These are phyloP conservation scores for Hirtodrosophila alboralis DNA, from an alignment of 2,888 invertebrate genomes.

Conservation along the genomic window DNA sequence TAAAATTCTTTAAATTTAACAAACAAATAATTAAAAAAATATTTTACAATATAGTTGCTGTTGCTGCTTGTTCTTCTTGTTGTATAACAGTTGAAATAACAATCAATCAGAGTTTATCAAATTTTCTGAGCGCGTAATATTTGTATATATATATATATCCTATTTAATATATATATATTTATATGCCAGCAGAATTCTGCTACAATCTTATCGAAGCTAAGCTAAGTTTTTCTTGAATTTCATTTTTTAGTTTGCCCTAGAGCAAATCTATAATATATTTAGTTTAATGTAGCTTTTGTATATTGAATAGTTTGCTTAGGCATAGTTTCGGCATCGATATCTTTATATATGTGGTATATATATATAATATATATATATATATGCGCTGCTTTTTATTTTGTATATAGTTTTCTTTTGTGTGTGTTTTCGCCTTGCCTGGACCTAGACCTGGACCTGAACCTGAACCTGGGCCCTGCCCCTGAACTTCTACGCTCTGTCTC, in stretches of 20 bases:
- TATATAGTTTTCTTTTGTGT: slow-evolving; percentile 55
- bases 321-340: slow-evolving; percentile 57
- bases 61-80: slow-evolving; percentile 32
- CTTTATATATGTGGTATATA: slow-evolving; percentile 23
- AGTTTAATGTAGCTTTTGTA: slow-evolving; percentile 40
- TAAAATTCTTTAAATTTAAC: slow-evolving; percentile 65
- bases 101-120: slow-evolving; percentile 56
- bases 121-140: slow-evolving; percentile 34
- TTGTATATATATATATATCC: slow-evolving; percentile 35
- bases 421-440: slow-evolving; percentile 34
- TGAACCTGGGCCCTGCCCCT: slow-evolving; percentile 13
- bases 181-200: slow-evolving; percentile 44
- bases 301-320: slow-evolving; percentile 56
- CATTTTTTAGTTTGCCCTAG: slow-evolving; percentile 27
- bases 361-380: slow-evolving; percentile 18
- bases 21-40: slow-evolving; percentile 63
- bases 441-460: slow-evolving; percentile 19
- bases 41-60: slow-evolving; percentile 35
- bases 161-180: slow-evolving; percentile 34
- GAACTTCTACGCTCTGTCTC: slow-evolving; percentile 1
- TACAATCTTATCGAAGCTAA: slow-evolving; percentile 73
- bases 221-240: slow-evolving; percentile 53
- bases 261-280: slow-evolving; percentile 41
- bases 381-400: slow-evolving; percentile 39
- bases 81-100: slow-evolving; percentile 65